phyloP scores from a whole-genome alignment of 2,888 invertebrate genomes.

The Eristalis intricaria region DNA sequence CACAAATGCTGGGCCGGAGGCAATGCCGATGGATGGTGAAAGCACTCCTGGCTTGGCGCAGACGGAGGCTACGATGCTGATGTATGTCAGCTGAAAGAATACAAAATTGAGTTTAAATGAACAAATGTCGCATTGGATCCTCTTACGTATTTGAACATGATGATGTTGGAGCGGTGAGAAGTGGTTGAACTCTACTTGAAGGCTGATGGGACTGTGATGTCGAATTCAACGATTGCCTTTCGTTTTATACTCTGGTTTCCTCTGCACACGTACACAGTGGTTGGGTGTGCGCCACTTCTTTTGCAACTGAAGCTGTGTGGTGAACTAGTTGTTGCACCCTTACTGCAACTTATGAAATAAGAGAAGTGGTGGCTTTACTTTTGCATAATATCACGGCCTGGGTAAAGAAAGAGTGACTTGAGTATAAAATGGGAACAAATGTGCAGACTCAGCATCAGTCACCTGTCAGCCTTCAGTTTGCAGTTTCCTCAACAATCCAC shows the following conservation, averaged over 20 bases:
- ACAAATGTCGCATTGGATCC: neutral
- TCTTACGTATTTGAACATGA: slow-evolving; percentile 62
- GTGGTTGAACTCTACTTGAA: slow-evolving; percentile 21
- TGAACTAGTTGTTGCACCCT: neutral
- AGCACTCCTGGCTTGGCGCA: neutral
- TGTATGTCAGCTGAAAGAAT: slow-evolving; percentile 10
- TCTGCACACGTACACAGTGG: neutral
- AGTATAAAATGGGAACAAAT: slow-evolving; percentile 24
- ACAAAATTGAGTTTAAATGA: neutral
- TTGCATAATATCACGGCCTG: neutral
- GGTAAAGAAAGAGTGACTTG: neutral
- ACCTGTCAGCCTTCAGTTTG: slow-evolving; percentile 26
- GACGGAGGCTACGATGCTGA: slow-evolving; percentile 16
- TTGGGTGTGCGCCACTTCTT: neutral
- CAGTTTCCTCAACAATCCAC: neutral
- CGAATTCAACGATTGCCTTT: neutral
- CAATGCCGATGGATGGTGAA: neutral
- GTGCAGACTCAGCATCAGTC: slow-evolving; percentile 20
- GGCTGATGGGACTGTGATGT: slow-evolving; percentile 37
- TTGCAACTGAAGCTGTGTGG: neutral
- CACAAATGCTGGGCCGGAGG: neutral
- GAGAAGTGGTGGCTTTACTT: neutral
- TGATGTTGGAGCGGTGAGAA: slow-evolving; percentile 2
- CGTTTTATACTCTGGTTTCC: slow-evolving; percentile 17
- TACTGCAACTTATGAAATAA: neutral